phyloP scores from a whole-genome alignment of 2,888 invertebrate species.

The Parnassius smintheus region DNA sequence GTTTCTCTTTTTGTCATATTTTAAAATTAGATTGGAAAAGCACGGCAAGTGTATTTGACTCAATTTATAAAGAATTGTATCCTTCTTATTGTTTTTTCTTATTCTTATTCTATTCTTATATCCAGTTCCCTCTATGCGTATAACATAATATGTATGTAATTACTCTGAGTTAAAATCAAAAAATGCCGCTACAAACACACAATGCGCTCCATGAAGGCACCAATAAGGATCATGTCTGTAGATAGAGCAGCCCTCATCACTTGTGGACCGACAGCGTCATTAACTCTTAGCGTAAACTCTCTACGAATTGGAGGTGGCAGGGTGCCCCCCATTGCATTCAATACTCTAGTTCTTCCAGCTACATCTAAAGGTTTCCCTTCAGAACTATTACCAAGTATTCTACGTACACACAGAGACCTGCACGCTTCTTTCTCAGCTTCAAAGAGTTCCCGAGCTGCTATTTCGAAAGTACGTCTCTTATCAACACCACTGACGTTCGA shows the following conservation, averaged over 20 bases:
- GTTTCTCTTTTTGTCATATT: no score
- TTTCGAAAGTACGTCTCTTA: conserved; percentile 60
- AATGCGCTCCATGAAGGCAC: conserved; percentile 70
- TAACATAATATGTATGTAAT: no score
- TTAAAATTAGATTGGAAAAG: no score
- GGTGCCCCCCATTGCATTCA: conserved; percentile 56
- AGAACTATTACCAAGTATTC: conserved; percentile 53
- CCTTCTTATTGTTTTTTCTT: no score
- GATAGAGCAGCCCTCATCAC: conserved; percentile 68
- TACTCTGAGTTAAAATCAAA: background rate
- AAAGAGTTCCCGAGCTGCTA: conserved; percentile 62
- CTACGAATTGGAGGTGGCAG: conserved; percentile 57
- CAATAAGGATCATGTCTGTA: conserved; percentile 64
- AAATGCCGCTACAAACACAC: conserved; percentile 62
- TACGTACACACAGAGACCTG: conserved; percentile 50
- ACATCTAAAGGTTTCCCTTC: conserved; percentile 61
- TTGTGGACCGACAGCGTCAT: conserved; percentile 61
- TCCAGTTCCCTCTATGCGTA: no score
- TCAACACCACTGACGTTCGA: conserved; percentile 57
- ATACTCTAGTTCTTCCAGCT: conserved; percentile 53
- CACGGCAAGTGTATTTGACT: no score
- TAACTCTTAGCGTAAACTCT: conserved; percentile 68
- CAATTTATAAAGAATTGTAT: no score
- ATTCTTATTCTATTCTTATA: no score
- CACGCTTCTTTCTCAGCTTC: conserved; percentile 68